Percentiles rank a stretch among this genome's conserved stretches.
Conservation (phyloP, 37 sponge, comb jelly and placozoan genomes). For the Amphimedon queenslandica region DNA sequence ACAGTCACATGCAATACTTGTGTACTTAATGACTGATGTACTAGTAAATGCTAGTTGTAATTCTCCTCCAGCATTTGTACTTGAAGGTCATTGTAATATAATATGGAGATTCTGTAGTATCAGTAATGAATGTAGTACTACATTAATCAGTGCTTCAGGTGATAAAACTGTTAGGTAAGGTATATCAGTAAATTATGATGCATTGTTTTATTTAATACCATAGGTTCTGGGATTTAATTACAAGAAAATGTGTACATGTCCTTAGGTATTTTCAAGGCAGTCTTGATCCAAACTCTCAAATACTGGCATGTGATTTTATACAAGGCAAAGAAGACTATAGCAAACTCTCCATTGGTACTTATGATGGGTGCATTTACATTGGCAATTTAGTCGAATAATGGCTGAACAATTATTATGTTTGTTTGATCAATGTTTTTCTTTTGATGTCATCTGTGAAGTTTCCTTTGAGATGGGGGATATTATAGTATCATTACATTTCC, state of each 20-base stretch:
- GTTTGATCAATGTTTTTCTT: no score
- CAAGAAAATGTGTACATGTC: not conserved
- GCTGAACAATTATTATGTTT: no score
- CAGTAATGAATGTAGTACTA: not conserved
- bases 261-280: not conserved
- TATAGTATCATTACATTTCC: no score
- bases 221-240: not conserved
- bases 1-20: no score
- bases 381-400: no score
- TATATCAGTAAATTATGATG: not conserved
- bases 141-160: not conserved
- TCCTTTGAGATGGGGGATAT: no score
- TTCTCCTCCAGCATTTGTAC: no score
- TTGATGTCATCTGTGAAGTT: no score
- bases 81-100: conserved; percentile 3
- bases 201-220: not conserved
- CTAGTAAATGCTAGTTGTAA: no score
- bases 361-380: conserved; percentile 5
- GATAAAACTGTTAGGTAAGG: conserved; percentile 4
- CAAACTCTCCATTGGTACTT: conserved; percentile 2
- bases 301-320: not conserved
- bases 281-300: conserved; percentile 6
- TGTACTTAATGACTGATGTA: no score
- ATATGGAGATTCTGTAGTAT: not conserved
- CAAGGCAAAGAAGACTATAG: not conserved